Conservation (phyloP, 2,888 invertebrate genomes). For the Alcis repandata region DNA sequence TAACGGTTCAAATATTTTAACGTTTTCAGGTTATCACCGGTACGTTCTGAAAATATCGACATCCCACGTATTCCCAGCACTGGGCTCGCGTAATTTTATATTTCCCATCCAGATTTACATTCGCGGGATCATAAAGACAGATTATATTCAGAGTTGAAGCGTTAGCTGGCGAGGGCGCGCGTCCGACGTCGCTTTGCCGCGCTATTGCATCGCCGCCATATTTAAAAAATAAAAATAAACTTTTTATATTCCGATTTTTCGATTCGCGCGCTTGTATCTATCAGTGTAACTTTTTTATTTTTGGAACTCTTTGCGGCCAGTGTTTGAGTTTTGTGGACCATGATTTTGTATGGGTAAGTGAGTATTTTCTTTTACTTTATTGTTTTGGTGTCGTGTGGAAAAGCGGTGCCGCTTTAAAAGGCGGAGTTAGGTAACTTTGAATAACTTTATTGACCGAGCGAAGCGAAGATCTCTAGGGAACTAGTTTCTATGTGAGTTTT, state of each 20-base stretch:
- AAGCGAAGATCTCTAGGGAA: no score
- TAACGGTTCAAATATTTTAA: no score
- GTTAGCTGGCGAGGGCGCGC: slow-evolving; percentile 60
- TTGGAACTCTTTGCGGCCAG: slow-evolving; percentile 52
- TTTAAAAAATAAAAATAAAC: slow-evolving; percentile 41
- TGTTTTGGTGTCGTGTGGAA: slow-evolving; percentile 55
- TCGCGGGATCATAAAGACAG: slow-evolving; percentile 58
- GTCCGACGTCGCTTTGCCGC: slow-evolving; percentile 59
- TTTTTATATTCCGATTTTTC: slow-evolving; percentile 28
- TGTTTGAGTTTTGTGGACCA: slow-evolving; percentile 58
- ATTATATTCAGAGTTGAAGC: slow-evolving; percentile 59
- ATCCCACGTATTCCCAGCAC: slow-evolving; percentile 50
- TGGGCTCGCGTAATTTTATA: slow-evolving; percentile 72
- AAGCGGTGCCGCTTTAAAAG: slow-evolving; percentile 27
- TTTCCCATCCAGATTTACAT: slow-evolving; percentile 75
- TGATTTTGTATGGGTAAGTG: slow-evolving; percentile 81
- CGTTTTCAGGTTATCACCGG: background rate
- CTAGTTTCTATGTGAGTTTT: no score
- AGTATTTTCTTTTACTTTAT: slow-evolving; percentile 59
- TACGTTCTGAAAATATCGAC: slow-evolving; percentile 29
- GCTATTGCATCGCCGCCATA: slow-evolving; percentile 45
- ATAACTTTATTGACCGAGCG: background rate
- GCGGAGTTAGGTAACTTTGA: slow-evolving; percentile 34
- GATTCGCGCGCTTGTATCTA: slow-evolving; percentile 35
- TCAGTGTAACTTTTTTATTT: slow-evolving; percentile 33